These are phyloP conservation scores for Panulirus ornatus DNA, from an alignment of 1,140 invertebrate genomes.

Conservation along the genomic window DNA sequence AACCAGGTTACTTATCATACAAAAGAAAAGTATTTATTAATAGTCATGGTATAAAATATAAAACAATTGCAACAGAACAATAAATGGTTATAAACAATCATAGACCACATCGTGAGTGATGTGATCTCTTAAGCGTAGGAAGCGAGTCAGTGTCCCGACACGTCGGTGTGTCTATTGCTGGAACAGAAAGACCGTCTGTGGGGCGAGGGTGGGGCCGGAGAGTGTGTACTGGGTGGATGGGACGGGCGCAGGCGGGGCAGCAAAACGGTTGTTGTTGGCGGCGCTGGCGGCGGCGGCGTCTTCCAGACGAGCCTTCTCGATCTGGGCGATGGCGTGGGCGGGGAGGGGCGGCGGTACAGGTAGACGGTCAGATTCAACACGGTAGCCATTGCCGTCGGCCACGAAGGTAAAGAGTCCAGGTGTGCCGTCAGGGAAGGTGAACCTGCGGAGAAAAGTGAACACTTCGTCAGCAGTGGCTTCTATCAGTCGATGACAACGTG, in stretches of 20 bases:
- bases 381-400: conserved; percentile 23
- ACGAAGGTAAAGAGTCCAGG: conserved; percentile 13
- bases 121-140: no score
- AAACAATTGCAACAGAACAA: no score
- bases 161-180: neutral
- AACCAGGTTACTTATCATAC: no score
- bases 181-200: neutral
- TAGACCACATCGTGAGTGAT: no score
- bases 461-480: no score
- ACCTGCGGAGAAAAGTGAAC: neutral
- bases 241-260: neutral
- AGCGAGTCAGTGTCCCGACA: no score
- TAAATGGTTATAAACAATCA: no score
- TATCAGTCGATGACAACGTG: no score
- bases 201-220: neutral
- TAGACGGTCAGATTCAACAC: conserved; percentile 1
- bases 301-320: conserved; percentile 20
- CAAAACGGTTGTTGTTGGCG: neutral
- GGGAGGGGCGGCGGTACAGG: conserved; percentile 20
- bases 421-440: conserved; percentile 33
- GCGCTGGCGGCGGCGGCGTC: neutral
- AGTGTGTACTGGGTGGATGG: neutral
- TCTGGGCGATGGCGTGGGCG: conserved; percentile 37
- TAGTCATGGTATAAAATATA: no score
- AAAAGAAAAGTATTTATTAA: no score